These are phyloP conservation scores for Lithobates pipiens DNA, from an alignment of 2,797 vertebrate species.

Conservation along the genomic window DNA sequence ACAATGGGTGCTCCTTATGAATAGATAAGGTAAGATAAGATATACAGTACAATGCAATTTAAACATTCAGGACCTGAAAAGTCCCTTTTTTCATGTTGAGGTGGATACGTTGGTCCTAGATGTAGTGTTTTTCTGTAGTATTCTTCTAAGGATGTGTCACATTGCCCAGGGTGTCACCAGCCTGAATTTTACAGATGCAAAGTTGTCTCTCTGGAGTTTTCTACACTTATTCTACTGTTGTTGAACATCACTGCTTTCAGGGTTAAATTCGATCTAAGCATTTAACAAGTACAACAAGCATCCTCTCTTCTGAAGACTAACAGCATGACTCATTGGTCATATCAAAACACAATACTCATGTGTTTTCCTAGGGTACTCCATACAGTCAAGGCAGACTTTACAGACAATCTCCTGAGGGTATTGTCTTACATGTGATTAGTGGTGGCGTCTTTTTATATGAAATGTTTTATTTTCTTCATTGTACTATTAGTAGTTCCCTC, in stretches of 20 bases:
- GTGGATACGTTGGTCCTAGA: too few relatives aligned
- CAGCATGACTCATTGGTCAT: background rate
- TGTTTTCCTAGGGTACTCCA: background rate
- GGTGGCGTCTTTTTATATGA: background rate
- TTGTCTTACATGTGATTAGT: background rate
- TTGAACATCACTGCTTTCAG: slow-evolving; percentile 4
- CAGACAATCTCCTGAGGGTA: background rate
- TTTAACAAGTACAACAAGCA: slow-evolving; percentile 4
- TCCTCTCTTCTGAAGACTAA: background rate
- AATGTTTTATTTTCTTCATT: background rate
- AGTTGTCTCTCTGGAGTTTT: background rate
- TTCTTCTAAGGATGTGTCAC: background rate
- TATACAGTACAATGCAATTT: too few relatives aligned
- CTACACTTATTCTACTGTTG: background rate
- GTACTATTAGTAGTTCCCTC: background rate
- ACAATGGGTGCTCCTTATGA: too few relatives aligned
- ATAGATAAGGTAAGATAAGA: too few relatives aligned
- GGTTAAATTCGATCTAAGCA: slow-evolving; percentile 7
- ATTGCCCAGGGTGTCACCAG: background rate
- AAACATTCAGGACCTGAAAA: too few relatives aligned
- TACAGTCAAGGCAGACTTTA: background rate
- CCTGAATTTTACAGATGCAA: background rate
- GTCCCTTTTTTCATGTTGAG: too few relatives aligned
- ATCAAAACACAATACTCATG: background rate
- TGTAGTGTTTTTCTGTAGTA: background rate